A percentile compares a stretch with the other conserved stretches of the same genome.
Conservation (phyloP, 1,140 invertebrate genomes). For the Papilio aristodemus region DNA sequence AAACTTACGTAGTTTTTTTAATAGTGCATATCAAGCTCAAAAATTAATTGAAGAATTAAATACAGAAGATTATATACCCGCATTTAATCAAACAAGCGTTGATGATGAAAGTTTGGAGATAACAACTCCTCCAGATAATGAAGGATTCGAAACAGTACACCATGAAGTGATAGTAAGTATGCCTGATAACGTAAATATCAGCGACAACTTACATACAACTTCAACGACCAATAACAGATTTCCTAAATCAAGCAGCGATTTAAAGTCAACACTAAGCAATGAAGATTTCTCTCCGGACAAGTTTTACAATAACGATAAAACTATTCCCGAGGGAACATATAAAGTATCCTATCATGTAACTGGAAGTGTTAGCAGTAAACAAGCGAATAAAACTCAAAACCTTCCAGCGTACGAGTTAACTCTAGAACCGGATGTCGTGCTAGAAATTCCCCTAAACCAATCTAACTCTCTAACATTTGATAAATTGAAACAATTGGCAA, state of each 20-base stretch:
- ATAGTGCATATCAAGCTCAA: conserved; percentile 53
- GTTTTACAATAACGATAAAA: conserved; percentile 43
- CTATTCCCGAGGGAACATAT: conserved; percentile 71
- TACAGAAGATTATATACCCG: conserved; percentile 48
- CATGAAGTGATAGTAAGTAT: conserved; percentile 39
- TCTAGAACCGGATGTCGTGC: conserved; percentile 69
- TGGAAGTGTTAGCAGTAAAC: conserved; percentile 74
- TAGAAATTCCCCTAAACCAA: conserved; percentile 75
- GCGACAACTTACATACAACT: conserved; percentile 12
- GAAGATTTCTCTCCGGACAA: conserved; percentile 34
- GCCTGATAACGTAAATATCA: conserved; percentile 42
- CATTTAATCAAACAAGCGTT: conserved; percentile 40
- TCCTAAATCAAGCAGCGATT: conserved; percentile 66
- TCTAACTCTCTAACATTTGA: conserved; percentile 67
- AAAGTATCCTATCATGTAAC: conserved; percentile 74
- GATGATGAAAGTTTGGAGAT: conserved; percentile 15
- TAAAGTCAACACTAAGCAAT: conserved; percentile 43
- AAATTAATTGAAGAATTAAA: conserved; percentile 50
- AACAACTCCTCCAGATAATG: conserved; percentile 22
- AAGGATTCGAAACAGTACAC: conserved; percentile 34
- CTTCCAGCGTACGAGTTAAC: conserved; percentile 71
- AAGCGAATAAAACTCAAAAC: conserved; percentile 69
- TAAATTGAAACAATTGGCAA: conserved; percentile 79
- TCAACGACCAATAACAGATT: conserved; percentile 57
- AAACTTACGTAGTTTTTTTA: conserved; percentile 58